Conservation (phyloP, 2,113 vertebrate species). For the Brachyhypopomus gauderio region DNA sequence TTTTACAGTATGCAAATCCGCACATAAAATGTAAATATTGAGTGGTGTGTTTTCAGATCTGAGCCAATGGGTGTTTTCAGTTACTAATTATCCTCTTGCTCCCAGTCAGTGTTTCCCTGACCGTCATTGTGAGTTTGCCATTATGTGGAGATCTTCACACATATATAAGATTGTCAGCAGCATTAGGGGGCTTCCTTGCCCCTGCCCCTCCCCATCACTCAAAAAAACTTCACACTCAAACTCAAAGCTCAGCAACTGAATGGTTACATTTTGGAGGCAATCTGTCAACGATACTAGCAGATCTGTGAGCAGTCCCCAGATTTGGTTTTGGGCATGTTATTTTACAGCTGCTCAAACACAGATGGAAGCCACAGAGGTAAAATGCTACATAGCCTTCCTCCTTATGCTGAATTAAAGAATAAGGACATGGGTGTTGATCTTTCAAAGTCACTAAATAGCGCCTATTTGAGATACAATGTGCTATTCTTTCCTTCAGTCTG, state of each 20-base stretch:
- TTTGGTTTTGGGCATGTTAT: slow-evolving; percentile 42
- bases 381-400: slow-evolving; percentile 44
- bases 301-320: slow-evolving; percentile 53
- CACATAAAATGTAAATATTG: too few relatives aligned
- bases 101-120: background rate
- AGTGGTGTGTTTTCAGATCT: too few relatives aligned
- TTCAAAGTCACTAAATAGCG: background rate
- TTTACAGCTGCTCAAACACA: slow-evolving; percentile 74
- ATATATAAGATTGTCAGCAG: too few relatives aligned
- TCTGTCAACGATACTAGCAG: slow-evolving; percentile 50
- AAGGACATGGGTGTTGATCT: background rate
- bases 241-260: slow-evolving; percentile 4
- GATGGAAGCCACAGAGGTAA: slow-evolving; percentile 54
- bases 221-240: slow-evolving; percentile 21
- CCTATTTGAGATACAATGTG: background rate
- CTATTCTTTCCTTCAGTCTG: too few relatives aligned
- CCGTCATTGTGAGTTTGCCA: background rate
- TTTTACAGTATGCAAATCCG: too few relatives aligned
- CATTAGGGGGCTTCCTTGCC: too few relatives aligned
- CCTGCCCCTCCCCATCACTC: background rate
- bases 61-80: too few relatives aligned
- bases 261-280: slow-evolving; percentile 40
- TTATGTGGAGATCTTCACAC: background rate
- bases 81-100: too few relatives aligned
- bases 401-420: slow-evolving; percentile 7